Evolutionary conservation across 2,888 invertebrate genomes (phyloP), one percentile per base, ranked within the genome.

Genomic region (Nomada hirtipes): DNA sequence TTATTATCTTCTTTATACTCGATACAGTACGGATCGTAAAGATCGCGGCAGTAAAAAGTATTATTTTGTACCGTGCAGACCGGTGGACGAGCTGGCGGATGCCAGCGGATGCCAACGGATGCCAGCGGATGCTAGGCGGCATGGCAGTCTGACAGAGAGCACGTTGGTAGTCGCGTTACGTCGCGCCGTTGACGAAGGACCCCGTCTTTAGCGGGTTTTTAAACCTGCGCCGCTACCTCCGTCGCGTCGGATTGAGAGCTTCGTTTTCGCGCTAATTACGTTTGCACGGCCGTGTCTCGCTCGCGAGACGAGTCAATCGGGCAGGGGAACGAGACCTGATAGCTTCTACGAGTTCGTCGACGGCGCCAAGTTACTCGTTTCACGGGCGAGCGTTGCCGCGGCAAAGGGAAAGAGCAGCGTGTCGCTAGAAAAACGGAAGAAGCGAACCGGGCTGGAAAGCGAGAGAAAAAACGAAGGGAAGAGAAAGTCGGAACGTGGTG

Each of bases 1-100:
- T 88, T 89, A 86, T 89, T 87, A 86, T 87, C 87, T 84, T 73
- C 87, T 84, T 86, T 79, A 87, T 89, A 84, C 86, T 83, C 87
- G 89, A 87, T 88, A 87, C 84, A 82, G 82, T 75, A 71, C 77
- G 82, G 88, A 84, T 86, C 88, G 88, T 88, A 88, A 88, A 88
- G 86, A 87, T 86, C 79, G 76, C 59, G 81, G 76, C 74, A 89
- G 84, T 88, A 88, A 88, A 88, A 87, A 86, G 86, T 89, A 89
- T 89, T 89, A 88, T 88, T 87, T 85, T 82, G 82, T 79, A 68
- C 79, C 52, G 77, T 55, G 63, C 61, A 57, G 47, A 11, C 57
- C 36, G 72, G 29, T 7, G 50, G 59, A 18, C 68, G 53, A 42
- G 52, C n/a, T 44, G 67, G 23, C 61, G 60, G 52, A 36, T 44